Conservation (phyloP, 2,113 vertebrate genomes). For the Caloenas nicobarica region DNA sequence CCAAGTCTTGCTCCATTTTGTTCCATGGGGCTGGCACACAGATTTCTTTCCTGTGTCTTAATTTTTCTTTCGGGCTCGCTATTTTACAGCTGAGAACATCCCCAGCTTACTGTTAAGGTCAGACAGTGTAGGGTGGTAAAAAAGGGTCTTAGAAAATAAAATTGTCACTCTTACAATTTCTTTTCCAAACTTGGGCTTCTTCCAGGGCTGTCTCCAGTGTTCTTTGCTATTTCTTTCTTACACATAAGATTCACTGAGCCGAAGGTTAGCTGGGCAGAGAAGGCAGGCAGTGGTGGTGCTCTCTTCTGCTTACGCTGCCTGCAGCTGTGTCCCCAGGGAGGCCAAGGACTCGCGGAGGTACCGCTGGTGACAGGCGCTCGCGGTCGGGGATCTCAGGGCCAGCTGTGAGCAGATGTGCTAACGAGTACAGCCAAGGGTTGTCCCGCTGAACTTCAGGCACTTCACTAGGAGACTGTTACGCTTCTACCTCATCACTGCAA, state of each 20-base stretch:
- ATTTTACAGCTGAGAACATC: background rate
- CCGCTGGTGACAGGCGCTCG: background rate
- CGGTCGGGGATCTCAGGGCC: fast-evolving
- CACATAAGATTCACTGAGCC: background rate
- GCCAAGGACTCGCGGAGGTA: background rate
- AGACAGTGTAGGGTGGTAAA: background rate
- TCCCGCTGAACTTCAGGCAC: background rate
- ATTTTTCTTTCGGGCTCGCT: background rate
- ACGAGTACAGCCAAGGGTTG: background rate
- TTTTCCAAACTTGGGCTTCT: background rate
- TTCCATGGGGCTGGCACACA: background rate
- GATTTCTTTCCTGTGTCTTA: background rate
- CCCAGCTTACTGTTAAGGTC: background rate
- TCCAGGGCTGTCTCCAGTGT: background rate
- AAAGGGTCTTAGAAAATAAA: background rate
- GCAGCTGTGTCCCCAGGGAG: background rate
- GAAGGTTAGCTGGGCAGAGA: background rate
- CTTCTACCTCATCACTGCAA: background rate
- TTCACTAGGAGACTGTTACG: background rate
- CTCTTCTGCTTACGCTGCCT: background rate
- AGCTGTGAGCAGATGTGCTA: background rate
- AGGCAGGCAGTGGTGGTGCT: background rate
- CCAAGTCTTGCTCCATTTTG: background rate
- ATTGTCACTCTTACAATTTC: background rate
- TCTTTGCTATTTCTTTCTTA: background rate